Percentiles rank a stretch among this genome's conserved stretches.
Conservation (phyloP, 2,888 invertebrate genomes). For the Unio pictorum region DNA sequence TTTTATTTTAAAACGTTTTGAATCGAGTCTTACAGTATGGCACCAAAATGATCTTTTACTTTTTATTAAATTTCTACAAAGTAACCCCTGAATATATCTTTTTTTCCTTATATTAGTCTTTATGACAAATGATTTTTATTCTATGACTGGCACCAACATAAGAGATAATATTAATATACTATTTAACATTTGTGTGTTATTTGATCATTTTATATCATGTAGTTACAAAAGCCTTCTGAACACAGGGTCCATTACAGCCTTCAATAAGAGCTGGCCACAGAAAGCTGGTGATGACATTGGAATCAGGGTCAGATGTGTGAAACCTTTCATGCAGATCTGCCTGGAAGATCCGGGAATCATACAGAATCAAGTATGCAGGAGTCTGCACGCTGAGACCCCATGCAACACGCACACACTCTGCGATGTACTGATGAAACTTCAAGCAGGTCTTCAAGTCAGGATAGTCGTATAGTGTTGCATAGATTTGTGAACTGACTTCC, state of each 20-base stretch:
- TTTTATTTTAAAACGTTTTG: too few relatives aligned
- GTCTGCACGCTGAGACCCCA: constrained; percentile 88
- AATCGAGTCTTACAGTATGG: too few relatives aligned
- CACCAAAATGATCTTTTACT: too few relatives aligned
- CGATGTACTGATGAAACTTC: constrained; percentile 85
- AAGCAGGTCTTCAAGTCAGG: constrained; percentile 87
- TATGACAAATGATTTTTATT: too few relatives aligned
- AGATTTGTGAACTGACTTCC: constrained; percentile 81
- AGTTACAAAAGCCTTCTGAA: constrained; percentile 88
- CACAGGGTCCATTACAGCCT: constrained; percentile 79
- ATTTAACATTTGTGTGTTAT: neutral
- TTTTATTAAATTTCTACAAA: too few relatives aligned
- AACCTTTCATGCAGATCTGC: constrained; percentile 86
- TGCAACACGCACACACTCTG: constrained; percentile 87
- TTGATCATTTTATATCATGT: constrained; percentile 74
- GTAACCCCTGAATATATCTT: too few relatives aligned
- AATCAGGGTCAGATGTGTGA: constrained; percentile 82
- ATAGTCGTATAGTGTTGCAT: constrained; percentile 93
- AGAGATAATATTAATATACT: too few relatives aligned
- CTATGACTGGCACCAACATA: too few relatives aligned
- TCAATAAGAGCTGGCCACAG: constrained; percentile 91
- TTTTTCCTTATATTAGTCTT: too few relatives aligned
- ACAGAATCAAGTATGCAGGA: constrained; percentile 72
- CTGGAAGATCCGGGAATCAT: constrained; percentile 77
- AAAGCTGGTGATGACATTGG: constrained; percentile 84